Base-by-base conservation (phyloP, 1,140 invertebrate genomes). In the Cecropterus lyciades region DNA sequence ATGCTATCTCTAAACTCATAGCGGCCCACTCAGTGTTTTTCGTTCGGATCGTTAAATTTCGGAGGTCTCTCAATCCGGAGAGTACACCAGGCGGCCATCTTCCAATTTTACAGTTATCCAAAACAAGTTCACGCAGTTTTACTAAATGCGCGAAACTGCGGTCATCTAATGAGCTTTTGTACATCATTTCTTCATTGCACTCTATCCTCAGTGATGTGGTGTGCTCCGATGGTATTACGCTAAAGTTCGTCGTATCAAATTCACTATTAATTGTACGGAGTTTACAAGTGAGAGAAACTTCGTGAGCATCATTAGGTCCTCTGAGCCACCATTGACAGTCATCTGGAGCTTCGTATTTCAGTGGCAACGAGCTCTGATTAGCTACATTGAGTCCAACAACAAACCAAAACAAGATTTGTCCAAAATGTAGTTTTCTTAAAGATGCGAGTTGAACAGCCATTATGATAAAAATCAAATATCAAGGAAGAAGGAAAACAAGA, bases 161-260 rank as follows among this genome's bases (percentile, higher is more conserved):
- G 59, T 96, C 94, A 80, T 97, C 95, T 74, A 97, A 88, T 43
- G 94, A 94, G 80, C 95, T 96, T 74, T 94, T 94, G 52, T 95
- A 95, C 93, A 95, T 94, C 62, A 96, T 94, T 60, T 95, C 93
- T 75, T 96, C 94, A 75, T 96, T 96, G 87, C 97, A 98, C 68
- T 95, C 93, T 53, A 98, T 95, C 76, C 94, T 94, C 63, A 98
- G 87, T 2, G 95, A 95, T 11, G 96, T 96, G 33, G 97, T 97
- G 84, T 97, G 96, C 70, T 98, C 97, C 30, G 95, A 95, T 20
- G 96, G 96, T 43, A 98, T 96, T 53, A 97, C 95, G 84, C 96
- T 97, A 82, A 98, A 97, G 87, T 98, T 98, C 8, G 96, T 96
- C n/a, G 95, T 95, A 77, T 97, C 95, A 77, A 96, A 95, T 81